These are phyloP conservation scores for Eumaeus atala DNA, from an alignment of 1,140 invertebrate genomes.

Conservation along the genomic window DNA sequence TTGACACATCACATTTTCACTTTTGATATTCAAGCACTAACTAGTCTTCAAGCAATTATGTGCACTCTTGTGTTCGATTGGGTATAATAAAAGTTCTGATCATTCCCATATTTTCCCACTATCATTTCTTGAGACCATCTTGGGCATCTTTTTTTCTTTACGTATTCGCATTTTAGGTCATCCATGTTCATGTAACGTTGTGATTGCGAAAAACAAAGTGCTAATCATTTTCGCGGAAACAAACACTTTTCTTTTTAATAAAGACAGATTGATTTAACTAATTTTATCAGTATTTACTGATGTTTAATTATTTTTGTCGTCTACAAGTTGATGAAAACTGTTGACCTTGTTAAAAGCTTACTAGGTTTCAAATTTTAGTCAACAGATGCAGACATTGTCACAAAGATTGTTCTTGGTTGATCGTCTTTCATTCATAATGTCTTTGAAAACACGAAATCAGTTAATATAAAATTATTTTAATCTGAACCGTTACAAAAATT, in stretches of 20 bases:
- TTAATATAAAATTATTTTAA: background rate
- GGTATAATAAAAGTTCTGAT: constrained; percentile 44
- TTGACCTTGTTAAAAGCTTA: constrained; percentile 76
- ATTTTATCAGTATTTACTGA: constrained; percentile 48
- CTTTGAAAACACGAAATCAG: constrained; percentile 36
- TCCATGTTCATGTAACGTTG: constrained; percentile 75
- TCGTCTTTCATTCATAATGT: constrained; percentile 37
- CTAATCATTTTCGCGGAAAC: constrained; percentile 69
- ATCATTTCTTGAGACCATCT: constrained; percentile 57
- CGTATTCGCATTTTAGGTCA: constrained; percentile 75
- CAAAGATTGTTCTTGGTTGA: constrained; percentile 63
- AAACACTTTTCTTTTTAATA: constrained; percentile 55
- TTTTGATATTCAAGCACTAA: constrained; percentile 62
- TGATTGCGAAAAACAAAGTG: constrained; percentile 74
- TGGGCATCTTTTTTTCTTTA: constrained; percentile 71
- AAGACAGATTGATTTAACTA: constrained; percentile 43
- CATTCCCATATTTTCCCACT: constrained; percentile 60
- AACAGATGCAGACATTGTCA: constrained; percentile 74
- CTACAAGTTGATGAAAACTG: constrained; percentile 72
- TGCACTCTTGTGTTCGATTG: constrained; percentile 47
- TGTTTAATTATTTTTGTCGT: constrained; percentile 70
- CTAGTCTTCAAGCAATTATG: constrained; percentile 48
- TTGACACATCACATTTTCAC: constrained; percentile 76
- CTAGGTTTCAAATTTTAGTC: constrained; percentile 75
- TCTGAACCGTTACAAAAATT: background rate